Conservation (phyloP, 2,113 vertebrate species). For the Tympanuchus pallidicinctus region DNA sequence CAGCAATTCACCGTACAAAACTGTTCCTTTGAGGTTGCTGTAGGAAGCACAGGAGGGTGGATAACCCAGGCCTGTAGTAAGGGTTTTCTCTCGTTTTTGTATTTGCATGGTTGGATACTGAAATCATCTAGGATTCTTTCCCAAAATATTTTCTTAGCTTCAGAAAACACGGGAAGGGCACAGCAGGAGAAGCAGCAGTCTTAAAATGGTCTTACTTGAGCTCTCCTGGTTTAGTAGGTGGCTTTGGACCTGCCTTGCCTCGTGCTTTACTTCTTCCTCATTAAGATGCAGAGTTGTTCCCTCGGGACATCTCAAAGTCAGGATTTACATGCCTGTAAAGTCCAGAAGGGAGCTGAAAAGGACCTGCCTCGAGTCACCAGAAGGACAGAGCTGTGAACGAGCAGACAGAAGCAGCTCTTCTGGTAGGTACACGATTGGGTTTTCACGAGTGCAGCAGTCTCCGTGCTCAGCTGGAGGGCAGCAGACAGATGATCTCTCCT, state of each 20-base stretch:
- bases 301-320: fast-evolving
- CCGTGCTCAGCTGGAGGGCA: not conserved
- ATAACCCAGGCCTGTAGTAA: not conserved
- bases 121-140: not conserved
- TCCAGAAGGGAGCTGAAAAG: not conserved
- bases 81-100: fast-evolving
- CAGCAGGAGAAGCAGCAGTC: not conserved
- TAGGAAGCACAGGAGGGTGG: not conserved
- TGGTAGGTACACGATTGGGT: not conserved
- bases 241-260: not conserved
- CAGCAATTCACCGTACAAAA: not conserved
- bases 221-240: fast-evolving
- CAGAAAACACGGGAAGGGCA: not conserved
- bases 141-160: not conserved
- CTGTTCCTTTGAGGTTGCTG: not conserved
- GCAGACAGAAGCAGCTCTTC: not conserved
- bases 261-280: not conserved
- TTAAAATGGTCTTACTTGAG: not conserved
- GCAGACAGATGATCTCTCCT: not conserved
- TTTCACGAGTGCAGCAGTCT: not conserved
- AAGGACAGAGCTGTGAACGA: not conserved
- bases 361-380: not conserved
- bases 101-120: not conserved
- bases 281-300: not conserved
- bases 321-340: too few species aligned